A percentile compares a stretch with the other conserved stretches of the same genome.
These are phyloP conservation scores for Anhinga rufa DNA, from an alignment of 2,113 vertebrate genomes.

Conservation along the genomic window DNA sequence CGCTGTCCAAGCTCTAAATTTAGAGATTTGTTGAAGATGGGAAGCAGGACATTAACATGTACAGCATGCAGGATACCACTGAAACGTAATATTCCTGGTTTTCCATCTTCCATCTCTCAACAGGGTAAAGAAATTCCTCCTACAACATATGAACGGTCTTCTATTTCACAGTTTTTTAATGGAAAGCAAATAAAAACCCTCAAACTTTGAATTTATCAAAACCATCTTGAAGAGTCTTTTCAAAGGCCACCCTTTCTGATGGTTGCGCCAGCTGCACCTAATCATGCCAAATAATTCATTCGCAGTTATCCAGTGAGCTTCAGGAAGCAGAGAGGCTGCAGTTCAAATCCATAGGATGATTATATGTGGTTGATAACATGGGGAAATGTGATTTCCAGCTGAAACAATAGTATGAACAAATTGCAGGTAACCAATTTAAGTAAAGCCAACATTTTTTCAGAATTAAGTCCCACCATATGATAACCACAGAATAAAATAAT, in stretches of 20 bases:
- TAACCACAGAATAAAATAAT: background rate
- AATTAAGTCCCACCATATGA: background rate
- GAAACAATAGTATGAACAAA: background rate
- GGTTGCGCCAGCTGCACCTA: background rate
- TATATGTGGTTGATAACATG: background rate
- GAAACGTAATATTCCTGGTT: background rate
- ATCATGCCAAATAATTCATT: background rate
- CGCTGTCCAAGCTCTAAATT: background rate
- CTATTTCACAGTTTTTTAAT: background rate
- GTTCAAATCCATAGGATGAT: background rate
- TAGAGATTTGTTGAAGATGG: background rate
- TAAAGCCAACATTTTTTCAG: background rate
- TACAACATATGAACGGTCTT: background rate
- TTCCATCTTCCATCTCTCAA: background rate
- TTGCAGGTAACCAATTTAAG: background rate
- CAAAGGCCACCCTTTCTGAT: background rate
- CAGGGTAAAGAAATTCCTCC: background rate
- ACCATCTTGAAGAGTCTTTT: background rate
- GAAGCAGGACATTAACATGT: background rate
- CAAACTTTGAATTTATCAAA: background rate
- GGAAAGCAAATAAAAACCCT: conserved; percentile 3
- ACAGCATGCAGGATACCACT: background rate
- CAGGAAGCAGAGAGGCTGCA: background rate
- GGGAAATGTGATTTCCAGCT: background rate
- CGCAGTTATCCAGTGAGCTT: background rate